These are phyloP conservation scores for Apodemus sylvaticus DNA, from an alignment of 2,113 vertebrate genomes.

Conservation along the genomic window DNA sequence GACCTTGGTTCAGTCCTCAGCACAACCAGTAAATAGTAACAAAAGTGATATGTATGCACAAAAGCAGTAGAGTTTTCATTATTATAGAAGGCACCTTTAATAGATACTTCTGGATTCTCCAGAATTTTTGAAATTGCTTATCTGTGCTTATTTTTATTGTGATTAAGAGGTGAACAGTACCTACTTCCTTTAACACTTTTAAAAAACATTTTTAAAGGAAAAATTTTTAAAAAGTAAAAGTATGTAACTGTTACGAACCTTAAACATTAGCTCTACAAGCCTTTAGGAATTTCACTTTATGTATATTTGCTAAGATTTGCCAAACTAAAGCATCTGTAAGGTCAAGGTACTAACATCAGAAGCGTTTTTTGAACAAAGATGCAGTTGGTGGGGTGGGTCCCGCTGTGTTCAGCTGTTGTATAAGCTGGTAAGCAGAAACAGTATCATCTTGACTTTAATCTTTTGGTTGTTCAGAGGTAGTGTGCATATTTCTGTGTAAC, in stretches of 20 bases:
- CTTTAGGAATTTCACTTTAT: slow-evolving; percentile 80
- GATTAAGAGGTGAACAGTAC: slow-evolving; percentile 70
- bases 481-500: slow-evolving; percentile 88
- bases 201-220: slow-evolving; percentile 30
- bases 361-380: slow-evolving; percentile 90
- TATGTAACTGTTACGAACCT: neutral
- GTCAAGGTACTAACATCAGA: slow-evolving; percentile 91
- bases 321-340: slow-evolving; percentile 84
- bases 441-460: slow-evolving; percentile 90
- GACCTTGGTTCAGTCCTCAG: neutral
- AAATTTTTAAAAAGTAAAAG: slow-evolving; percentile 7
- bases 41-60: neutral
- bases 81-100: neutral
- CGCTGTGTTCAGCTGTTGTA: slow-evolving; percentile 88
- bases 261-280: neutral
- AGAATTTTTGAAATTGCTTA: neutral
- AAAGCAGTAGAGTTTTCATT: neutral
- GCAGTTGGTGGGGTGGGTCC: slow-evolving; percentile 89
- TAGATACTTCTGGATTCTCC: neutral
- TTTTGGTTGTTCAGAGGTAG: slow-evolving; percentile 89
- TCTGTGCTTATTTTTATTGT: neutral
- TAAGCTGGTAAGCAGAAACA: slow-evolving; percentile 89
- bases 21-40: neutral
- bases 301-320: slow-evolving; percentile 83
- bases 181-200: slow-evolving; percentile 12